phyloP scores from a whole-genome alignment of 2,797 vertebrate genomes.

The Pipistrellus nathusii region DNA sequence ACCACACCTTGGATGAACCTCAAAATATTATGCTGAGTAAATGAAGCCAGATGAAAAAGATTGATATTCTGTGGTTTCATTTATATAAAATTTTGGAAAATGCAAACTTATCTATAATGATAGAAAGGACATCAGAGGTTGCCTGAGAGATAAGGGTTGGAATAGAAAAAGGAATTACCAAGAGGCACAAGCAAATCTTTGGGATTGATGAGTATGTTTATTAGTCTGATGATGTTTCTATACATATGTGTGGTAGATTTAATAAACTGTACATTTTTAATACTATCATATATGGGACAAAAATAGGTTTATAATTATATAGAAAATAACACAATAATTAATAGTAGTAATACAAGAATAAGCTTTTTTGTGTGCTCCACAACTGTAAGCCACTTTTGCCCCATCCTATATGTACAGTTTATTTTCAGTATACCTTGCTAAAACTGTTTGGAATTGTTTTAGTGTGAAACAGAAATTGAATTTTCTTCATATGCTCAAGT shows the following conservation, averaged over 20 bases:
- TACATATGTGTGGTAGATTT: not conserved
- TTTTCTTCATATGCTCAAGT: not conserved
- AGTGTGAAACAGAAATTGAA: not conserved
- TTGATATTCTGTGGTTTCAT: not conserved
- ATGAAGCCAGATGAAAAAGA: slow-evolving; percentile 4
- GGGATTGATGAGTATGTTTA: not conserved
- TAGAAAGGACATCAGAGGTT: not conserved
- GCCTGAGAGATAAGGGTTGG: not conserved
- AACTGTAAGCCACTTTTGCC: not conserved
- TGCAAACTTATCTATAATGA: not conserved
- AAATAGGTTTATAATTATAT: not conserved
- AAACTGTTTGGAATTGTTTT: not conserved
- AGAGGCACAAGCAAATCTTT: not conserved
- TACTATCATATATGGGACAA: not conserved
- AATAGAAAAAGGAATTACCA: not conserved
- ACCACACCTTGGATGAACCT: not conserved
- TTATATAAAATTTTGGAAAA: not conserved
- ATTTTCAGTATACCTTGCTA: not conserved
- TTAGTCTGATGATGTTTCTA: not conserved
- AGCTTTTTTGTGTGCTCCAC: not conserved
- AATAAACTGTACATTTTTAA: not conserved
- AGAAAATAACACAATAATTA: not conserved
- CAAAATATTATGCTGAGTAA: not conserved
- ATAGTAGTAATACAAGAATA: not conserved
- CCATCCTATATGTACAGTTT: not conserved